Evolutionary conservation across 2,113 vertebrate genomes (phyloP).

Genomic region (Platanista minor): DNA sequence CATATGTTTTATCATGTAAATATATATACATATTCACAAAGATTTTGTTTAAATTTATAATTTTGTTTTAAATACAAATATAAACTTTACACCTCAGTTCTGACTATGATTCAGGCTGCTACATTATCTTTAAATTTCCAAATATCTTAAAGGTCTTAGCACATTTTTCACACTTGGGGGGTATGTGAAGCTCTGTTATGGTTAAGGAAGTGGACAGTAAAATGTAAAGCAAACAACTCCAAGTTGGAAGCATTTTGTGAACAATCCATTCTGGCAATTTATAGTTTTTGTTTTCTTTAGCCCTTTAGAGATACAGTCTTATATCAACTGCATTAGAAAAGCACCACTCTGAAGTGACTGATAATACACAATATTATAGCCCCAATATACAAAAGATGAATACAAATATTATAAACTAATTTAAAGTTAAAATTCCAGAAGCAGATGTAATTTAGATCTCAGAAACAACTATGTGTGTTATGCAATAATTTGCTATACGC

Average conservation of each 20-base stretch:
- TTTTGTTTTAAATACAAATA: conserved; percentile 62
- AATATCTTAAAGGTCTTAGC: background rate
- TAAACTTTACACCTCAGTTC: background rate
- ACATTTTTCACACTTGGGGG: conserved; percentile 30
- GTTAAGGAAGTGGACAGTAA: conserved; percentile 49
- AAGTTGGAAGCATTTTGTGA: conserved; percentile 69
- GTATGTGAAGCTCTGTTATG: conserved; percentile 48
- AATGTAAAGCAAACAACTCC: conserved; percentile 65
- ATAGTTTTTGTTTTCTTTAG: conserved; percentile 51
- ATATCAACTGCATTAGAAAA: conserved; percentile 52
- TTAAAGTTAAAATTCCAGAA: conserved; percentile 67
- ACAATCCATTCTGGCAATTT: conserved; percentile 55
- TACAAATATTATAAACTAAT: conserved; percentile 58
- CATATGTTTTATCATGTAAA: background rate
- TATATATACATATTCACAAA: background rate
- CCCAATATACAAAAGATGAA: conserved; percentile 24
- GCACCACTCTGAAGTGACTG: conserved; percentile 14
- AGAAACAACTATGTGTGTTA: background rate
- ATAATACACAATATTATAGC: conserved; percentile 5
- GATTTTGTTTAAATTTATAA: background rate
- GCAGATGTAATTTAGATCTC: conserved; percentile 54
- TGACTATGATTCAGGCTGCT: conserved; percentile 42
- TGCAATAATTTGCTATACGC: conserved; percentile 40
- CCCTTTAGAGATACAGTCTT: conserved; percentile 41
- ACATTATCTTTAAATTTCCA: conserved; percentile 27